Evolutionary conservation across 2,797 vertebrate species (phyloP), one percentile per base, ranked within the genome.

Genomic region (Sparidentex hasta): DNA sequence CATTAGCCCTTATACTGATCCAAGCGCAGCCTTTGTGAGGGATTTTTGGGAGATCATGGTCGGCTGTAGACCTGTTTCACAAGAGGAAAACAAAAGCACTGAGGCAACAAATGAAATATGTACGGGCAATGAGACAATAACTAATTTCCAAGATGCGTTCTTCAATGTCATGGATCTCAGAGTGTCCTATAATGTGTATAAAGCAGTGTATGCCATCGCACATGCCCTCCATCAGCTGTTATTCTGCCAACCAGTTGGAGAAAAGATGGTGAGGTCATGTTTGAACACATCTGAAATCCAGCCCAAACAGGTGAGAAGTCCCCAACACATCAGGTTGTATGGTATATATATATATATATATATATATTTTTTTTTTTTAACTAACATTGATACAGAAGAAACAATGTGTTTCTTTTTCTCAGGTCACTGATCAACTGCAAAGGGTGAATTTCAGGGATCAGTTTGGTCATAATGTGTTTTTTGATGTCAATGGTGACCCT

Each of bases 161-260:
- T 95, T 95, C 20, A 86, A 96, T 84, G 91, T 95, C 56, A 90
- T 92, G 66, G 79, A 96, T 67, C 83, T 96, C 21, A 90, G 95
- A 86, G 88, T 94, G 16, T 56, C 95, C 23, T 96, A 96, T 56
- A 96, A 95, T 78, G 95, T 96, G 8, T 94, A 95, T 76, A 95
- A 95, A 79, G 96, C 93, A 17, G 93, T 95, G 41, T 95, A 96
- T 92, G 92, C 94, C 29, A 80, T 95, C 7, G 94, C 95, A 65
- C 92, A 95, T 38, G 93, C 95, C 0, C 81, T 96, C 58, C 95
- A 96, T 64, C 78, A 87, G 25, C 78, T 93, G 47, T 14, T 95
- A 23, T 94, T 94, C 71, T 94, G 93, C 71, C 25, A 90, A 80
- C 66, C 77, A 8, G 80, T 23, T 14, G 71, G 70, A 65, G 76